Evolutionary conservation across 1,140 invertebrate genomes (phyloP).

Genomic region (Drosophila bifasciata): DNA sequence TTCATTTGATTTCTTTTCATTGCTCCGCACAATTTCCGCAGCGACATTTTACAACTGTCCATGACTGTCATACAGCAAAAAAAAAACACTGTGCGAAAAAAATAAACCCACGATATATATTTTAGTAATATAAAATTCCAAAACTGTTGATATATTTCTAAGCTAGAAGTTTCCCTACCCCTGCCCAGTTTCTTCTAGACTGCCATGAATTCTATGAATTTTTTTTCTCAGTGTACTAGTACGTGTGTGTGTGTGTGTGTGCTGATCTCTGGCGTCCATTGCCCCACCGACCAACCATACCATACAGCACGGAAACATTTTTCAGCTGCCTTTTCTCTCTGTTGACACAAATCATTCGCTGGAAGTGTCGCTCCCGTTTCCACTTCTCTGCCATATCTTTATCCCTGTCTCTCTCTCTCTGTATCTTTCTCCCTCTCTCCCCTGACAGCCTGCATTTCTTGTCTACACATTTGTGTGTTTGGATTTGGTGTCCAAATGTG

Average conservation of each 20-base stretch:
- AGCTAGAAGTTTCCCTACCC: too few relatives aligned
- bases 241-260: neutral
- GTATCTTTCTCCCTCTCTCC: neutral
- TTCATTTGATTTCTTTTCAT: slow-evolving; percentile 66
- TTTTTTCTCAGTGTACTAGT: too few relatives aligned
- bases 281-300: slow-evolving; percentile 31
- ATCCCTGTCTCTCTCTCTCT: slow-evolving; percentile 5
- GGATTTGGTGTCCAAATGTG: slow-evolving; percentile 63
- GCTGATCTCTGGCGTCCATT: slow-evolving; percentile 54
- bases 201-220: too few relatives aligned
- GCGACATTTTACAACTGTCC: slow-evolving; percentile 72
- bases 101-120: too few relatives aligned
- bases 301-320: slow-evolving; percentile 47
- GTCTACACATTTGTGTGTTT: slow-evolving; percentile 55
- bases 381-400: slow-evolving; percentile 27
- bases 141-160: too few relatives aligned
- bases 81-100: slow-evolving; percentile 31
- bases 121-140: too few relatives aligned
- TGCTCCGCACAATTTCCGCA: slow-evolving; percentile 71
- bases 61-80: slow-evolving; percentile 22
- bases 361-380: slow-evolving; percentile 61
- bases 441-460: slow-evolving; percentile 4
- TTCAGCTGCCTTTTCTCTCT: slow-evolving; percentile 64
- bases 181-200: too few relatives aligned
- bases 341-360: slow-evolving; percentile 78